These are phyloP conservation scores for Eudemis profundana DNA, from an alignment of 2,888 invertebrate genomes.

Conservation along the genomic window DNA sequence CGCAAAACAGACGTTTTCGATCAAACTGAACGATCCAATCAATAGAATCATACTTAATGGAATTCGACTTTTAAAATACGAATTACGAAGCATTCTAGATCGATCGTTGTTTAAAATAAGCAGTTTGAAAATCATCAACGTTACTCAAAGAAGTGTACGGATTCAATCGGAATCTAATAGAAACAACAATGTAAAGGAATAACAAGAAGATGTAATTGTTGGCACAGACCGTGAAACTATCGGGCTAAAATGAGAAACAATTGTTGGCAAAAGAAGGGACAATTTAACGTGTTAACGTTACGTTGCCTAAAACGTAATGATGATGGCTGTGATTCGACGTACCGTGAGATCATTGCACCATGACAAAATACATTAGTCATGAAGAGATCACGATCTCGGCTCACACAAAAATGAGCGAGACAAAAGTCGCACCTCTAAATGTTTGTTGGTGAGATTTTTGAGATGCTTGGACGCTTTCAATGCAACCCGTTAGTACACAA, in stretches of 20 bases:
- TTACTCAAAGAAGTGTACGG: background rate
- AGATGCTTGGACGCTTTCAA: conserved; percentile 22
- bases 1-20: conserved; percentile 27
- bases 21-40: conserved; percentile 24
- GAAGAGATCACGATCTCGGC: conserved; percentile 61
- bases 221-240: conserved; percentile 20
- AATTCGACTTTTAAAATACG: background rate
- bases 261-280: conserved; percentile 27
- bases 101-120: conserved; percentile 2
- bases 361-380: conserved; percentile 66
- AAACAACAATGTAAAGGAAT: background rate
- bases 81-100: background rate
- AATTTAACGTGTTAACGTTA: conserved; percentile 45
- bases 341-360: conserved; percentile 65
- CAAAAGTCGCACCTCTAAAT: conserved; percentile 58
- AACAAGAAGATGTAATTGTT: conserved; percentile 2
- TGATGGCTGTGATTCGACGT: conserved; percentile 46
- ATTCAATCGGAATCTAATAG: background rate
- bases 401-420: conserved; percentile 52
- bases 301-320: conserved; percentile 49
- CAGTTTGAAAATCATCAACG: background rate
- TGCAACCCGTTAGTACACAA: conserved; percentile 26
- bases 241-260: conserved; percentile 20
- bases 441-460: conserved; percentile 34
- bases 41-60: conserved; percentile 21